Conservation (phyloP, 64 coral and sea anemone genomes). For the Hydrozoanthus tunicans region DNA sequence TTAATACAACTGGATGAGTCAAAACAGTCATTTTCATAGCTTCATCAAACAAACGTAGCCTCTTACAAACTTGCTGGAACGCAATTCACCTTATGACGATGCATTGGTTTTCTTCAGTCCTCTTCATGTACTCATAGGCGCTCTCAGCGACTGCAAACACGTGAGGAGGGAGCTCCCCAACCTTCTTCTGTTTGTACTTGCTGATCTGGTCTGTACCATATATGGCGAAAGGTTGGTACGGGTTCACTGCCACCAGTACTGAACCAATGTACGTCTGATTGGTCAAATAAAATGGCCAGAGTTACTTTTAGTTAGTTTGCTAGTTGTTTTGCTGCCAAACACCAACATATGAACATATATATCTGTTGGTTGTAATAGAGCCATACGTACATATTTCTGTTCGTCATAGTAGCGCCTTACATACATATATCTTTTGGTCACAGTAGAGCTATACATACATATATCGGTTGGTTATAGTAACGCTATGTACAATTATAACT, state of each 20-base stretch:
- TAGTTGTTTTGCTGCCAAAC: not conserved
- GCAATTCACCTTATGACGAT: conserved; percentile 70
- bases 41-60: too few relatives aligned
- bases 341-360: not conserved
- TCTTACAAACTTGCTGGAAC: not conserved
- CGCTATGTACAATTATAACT: too few relatives aligned
- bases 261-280: conserved; percentile 76
- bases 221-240: conserved; percentile 67
- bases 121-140: conserved; percentile 76
- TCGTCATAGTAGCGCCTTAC: too few relatives aligned
- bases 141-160: conserved; percentile 70
- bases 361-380: too few relatives aligned
- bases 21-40: too few relatives aligned
- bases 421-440: too few relatives aligned
- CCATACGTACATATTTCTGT: too few relatives aligned
- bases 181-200: conserved; percentile 62
- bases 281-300: too few relatives aligned
- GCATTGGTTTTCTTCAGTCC: conserved; percentile 75
- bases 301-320: too few relatives aligned
- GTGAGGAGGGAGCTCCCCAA: conserved; percentile 65
- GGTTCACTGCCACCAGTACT: conserved; percentile 84
- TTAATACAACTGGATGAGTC: too few relatives aligned
- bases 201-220: conserved; percentile 63
- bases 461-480: too few relatives aligned
- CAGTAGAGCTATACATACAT: too few relatives aligned